phyloP scores from a whole-genome alignment of 37 sponge, comb jelly and placozoan species.

The Tethya wilhelma region DNA sequence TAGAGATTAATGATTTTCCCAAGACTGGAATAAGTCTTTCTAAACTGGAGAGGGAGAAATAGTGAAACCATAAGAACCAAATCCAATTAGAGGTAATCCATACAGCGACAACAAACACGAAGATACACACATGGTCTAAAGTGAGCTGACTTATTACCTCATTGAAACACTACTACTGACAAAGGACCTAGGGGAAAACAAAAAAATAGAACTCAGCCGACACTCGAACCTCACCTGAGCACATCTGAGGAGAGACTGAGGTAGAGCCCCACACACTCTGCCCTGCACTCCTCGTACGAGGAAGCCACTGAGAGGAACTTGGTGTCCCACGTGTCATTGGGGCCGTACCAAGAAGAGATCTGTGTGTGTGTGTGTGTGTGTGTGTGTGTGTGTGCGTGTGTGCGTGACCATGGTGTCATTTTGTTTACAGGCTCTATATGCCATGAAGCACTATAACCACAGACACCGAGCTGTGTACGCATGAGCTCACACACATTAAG shows the following conservation, averaged over 20 bases:
- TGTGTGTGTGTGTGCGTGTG: neutral
- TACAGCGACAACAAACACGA: neutral
- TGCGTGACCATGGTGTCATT: too few relatives aligned
- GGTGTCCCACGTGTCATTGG: constrained; percentile 85
- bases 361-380: constrained; percentile 30
- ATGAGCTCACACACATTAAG: constrained; percentile 6
- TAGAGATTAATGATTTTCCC: too few relatives aligned
- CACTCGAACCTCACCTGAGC: constrained; percentile 58
- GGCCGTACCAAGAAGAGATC: constrained; percentile 82
- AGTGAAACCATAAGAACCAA: neutral
- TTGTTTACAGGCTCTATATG: neutral
- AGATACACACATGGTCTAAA: neutral
- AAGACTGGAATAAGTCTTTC: too few relatives aligned
- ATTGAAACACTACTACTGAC: too few relatives aligned
- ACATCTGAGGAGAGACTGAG: constrained; percentile 77
- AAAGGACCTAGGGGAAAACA: too few relatives aligned
- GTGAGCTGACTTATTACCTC: too few relatives aligned
- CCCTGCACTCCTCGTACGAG: constrained; percentile 91
- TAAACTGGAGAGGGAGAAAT: too few relatives aligned
- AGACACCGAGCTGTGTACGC: constrained; percentile 6
- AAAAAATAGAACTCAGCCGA: too few relatives aligned
- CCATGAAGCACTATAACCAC: neutral
- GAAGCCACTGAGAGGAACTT: constrained; percentile 75
- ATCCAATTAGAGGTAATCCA: neutral
- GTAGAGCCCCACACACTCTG: constrained; percentile 95